Evolutionary conservation across 2,888 invertebrate genomes (phyloP), one percentile per base, ranked within the genome.

Genomic region (Mesoligia furuncula): DNA sequence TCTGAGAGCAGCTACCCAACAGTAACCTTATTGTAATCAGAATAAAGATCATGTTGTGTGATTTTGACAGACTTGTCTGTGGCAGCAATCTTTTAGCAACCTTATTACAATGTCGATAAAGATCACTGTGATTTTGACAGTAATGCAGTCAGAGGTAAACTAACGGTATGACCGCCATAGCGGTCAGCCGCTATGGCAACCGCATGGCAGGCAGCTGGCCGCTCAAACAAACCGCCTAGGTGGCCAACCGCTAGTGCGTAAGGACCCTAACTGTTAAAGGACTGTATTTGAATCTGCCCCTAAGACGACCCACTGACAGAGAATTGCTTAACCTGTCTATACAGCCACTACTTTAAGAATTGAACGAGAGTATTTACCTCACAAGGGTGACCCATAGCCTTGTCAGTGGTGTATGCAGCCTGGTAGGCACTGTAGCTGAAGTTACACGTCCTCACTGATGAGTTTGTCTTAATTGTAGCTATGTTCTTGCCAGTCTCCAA

Each of bases 391-490:
- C 98, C 98, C 98, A 99, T 98, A 81, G 99, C 98, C 92, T 98
- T 98, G 93, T 99, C 99, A 39, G 99, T 99, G 4, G 99, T 98
- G 94, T 99, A 99, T 36, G 99, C 99, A 66, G 99, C 98, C 94
- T 99, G 98, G 93, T 99, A 98, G 15, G 99, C 98, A 81, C 99
- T 99, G 95, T 98, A 99, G 93, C 99, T 99, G 93, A 99, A 99
- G 89, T 98, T 98, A 91, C 99, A 98, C 24, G 99, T 98, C 90
- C 99, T 98, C 76, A 99, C 99, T 11, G 99, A 98, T 3, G 99
- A 99, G 90, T 98, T 98, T 73, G 98, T 97, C 57, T 97, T 96
- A 72, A 99, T 97, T 82, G 97, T 97, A n/a, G 98, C 98, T 87
- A 98, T 97, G 89, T 98, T 98, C 89, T 97, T 97, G 48, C 99